Evolutionary conservation across 1,140 invertebrate species (phyloP).

Genomic region (Apis florea): DNA sequence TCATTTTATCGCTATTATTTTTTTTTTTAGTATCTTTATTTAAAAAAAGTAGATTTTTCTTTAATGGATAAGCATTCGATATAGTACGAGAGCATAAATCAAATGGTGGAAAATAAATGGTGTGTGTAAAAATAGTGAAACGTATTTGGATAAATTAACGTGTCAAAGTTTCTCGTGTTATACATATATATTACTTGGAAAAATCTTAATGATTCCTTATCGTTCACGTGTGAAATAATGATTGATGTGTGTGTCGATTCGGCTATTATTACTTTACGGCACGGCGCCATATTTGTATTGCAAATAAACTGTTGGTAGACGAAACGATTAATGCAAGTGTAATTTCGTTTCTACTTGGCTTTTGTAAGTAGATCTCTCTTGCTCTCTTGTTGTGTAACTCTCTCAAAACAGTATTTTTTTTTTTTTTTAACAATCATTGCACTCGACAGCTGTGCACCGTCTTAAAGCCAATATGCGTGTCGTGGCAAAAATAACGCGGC

Average conservation of each 20-base stretch:
- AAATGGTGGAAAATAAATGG: no score
- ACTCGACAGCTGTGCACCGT: no score
- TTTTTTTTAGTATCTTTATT: no score
- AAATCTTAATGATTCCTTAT: background rate
- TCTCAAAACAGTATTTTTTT: no score
- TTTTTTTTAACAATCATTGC: no score
- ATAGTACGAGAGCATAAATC: no score
- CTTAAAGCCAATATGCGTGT: no score
- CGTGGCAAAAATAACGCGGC: no score
- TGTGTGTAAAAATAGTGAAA: background rate
- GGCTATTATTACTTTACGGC: background rate
- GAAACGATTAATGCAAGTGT: slow-evolving; percentile 1
- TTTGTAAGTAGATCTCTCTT: background rate
- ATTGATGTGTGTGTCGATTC: background rate
- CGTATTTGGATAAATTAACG: background rate
- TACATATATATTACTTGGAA: background rate
- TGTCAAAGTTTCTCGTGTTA: background rate
- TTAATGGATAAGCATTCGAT: no score
- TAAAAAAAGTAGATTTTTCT: no score
- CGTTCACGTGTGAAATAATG: background rate
- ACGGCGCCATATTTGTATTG: background rate
- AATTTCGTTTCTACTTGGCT: background rate
- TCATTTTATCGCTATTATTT: no score
- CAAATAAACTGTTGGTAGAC: slow-evolving; percentile 9
- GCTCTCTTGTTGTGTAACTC: no score